Evolutionary conservation across 2,888 invertebrate species (phyloP), one percentile per base, ranked within the genome.

Genomic region (Punctoribates punctum): DNA sequence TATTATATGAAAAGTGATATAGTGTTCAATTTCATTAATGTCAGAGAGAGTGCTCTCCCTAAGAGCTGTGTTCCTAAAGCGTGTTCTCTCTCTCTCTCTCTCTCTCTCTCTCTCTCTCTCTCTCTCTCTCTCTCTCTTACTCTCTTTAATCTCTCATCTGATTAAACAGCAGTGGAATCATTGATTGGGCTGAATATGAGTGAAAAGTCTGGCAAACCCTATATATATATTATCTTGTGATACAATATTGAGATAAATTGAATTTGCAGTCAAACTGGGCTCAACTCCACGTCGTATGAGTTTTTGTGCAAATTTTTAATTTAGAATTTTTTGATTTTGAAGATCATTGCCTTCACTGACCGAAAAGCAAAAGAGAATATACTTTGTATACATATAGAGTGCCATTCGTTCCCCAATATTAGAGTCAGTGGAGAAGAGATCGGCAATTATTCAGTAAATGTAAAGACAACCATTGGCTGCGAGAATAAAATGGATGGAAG

Each of bases 91-190:
- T 34, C 34, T 34, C 3, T 34, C 8, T 8, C 34, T 34, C 34
- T 34, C 34, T 34, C 3, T 34, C 8, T 34, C 34, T 34, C 34
- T 34, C 34, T 34, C 8, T 34, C 34, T 5, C 34, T 34, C 34
- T n/a, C 3, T 34, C 8, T 34, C 34, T 5, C 4, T 34, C n/a
- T n/a, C n/a, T n/a, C n/a, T n/a, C n/a, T 42, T 67, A 67, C 38
- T 70, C 70, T 70, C 70, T 34, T 70, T 70, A 20, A 65, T 65
- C 62, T 34, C 23, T 20, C 42, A 70, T 70, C 70, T 42, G 20
- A 70, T 4, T 70, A 42, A 70, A 42, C 70, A 70, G 70, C 70
- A 70, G 70, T 70, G 38, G 42, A 70, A 70, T 38, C 70, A 42
- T 70, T 70, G 70, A 70, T 70, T 70, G 70, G 70, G 42, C 34